phyloP scores from a whole-genome alignment of 2,113 vertebrate species.

The Pituophis catenifer region DNA sequence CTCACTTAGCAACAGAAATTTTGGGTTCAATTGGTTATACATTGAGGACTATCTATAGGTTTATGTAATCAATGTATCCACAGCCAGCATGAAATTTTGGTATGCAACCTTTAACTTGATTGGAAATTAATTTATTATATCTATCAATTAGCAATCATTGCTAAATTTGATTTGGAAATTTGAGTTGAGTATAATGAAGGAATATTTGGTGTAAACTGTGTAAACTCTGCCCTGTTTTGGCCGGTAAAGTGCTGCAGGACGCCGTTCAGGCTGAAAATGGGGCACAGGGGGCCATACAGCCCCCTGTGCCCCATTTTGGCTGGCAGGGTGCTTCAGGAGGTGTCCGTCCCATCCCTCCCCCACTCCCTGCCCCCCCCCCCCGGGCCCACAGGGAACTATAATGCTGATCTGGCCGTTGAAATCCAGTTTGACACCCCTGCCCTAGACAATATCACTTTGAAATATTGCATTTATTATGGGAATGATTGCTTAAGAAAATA shows the following conservation, averaged over 20 bases:
- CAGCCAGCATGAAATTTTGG: not conserved
- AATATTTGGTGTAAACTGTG: not conserved
- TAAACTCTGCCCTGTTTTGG: not conserved
- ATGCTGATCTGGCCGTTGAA: too few species aligned
- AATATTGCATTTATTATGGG: slow-evolving; percentile 18
- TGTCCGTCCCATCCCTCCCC: too few species aligned
- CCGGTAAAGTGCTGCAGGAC: too few species aligned
- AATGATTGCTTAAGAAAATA: slow-evolving; percentile 10
- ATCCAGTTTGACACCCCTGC: too few species aligned
- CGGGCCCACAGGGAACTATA: too few species aligned
- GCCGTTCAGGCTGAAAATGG: too few species aligned
- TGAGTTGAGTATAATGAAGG: slow-evolving; percentile 7
- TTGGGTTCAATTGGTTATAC: too few species aligned
- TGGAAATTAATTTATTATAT: slow-evolving; percentile 9
- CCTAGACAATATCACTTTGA: not conserved
- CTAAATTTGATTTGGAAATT: not conserved
- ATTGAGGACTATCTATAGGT: not conserved
- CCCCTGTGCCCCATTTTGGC: too few species aligned
- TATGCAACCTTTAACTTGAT: not conserved
- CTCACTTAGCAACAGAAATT: too few species aligned
- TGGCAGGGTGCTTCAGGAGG: too few species aligned
- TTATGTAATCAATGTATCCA: not conserved
- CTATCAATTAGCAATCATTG: not conserved
- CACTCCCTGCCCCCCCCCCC: too few species aligned
- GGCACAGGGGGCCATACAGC: too few species aligned